These are phyloP conservation scores for Spisula solida DNA, from an alignment of 2,888 invertebrate genomes.

Conservation along the genomic window DNA sequence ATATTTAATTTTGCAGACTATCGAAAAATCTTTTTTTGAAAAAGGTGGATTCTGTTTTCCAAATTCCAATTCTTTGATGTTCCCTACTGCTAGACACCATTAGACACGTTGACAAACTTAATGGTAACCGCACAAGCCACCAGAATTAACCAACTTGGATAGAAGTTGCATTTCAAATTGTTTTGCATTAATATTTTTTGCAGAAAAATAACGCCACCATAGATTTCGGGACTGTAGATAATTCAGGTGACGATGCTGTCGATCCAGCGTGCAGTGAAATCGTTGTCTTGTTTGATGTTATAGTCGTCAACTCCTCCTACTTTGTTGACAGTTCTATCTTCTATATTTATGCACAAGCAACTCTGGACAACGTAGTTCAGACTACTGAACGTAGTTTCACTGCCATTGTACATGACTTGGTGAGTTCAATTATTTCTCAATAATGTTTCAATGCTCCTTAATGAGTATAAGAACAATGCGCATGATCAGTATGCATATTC, in stretches of 20 bases:
- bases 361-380: not conserved
- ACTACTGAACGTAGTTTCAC: not conserved
- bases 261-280: constrained; percentile 7
- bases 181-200: not conserved
- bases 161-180: no score
- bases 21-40: no score
- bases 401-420: constrained; percentile 27
- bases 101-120: no score
- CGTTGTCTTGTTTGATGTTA: constrained; percentile 29
- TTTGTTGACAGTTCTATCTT: constrained; percentile 7
- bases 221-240: constrained; percentile 39
- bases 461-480: no score
- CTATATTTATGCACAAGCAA: not conserved
- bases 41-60: no score
- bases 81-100: no score
- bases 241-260: not conserved
- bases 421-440: not conserved
- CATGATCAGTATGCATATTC: no score
- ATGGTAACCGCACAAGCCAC: no score
- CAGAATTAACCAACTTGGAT: no score
- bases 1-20: no score
- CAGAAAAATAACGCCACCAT: constrained; percentile 22
- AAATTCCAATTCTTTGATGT: no score
- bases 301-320: constrained; percentile 31
- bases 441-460: no score